These are phyloP conservation scores for Mnemiopsis leidyi DNA, from an alignment of 37 sponge, comb jelly and placozoan species.

Conservation along the genomic window DNA sequence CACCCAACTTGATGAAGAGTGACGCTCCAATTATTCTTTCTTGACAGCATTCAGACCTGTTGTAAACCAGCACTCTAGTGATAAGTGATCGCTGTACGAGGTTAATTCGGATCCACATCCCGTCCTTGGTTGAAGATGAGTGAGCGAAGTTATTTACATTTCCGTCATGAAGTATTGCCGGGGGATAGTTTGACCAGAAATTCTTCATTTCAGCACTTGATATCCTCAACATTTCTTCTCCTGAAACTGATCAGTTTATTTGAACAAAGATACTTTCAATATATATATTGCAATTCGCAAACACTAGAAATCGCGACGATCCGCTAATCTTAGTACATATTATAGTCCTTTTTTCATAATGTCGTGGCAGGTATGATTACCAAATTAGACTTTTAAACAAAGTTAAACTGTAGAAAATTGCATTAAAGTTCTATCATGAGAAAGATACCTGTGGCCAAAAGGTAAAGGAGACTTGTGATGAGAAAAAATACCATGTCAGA, in stretches of 20 bases:
- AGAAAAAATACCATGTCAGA: too few species aligned
- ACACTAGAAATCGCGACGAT: too few species aligned
- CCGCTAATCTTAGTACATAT: too few species aligned
- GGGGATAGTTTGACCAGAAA: background rate
- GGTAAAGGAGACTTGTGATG: too few species aligned
- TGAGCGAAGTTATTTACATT: background rate
- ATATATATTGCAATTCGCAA: too few species aligned
- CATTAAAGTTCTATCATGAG: too few species aligned
- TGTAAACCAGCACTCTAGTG: background rate
- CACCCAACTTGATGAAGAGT: background rate
- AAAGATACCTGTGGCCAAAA: too few species aligned
- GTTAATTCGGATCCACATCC: background rate
- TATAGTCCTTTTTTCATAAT: too few species aligned
- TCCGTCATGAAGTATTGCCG: background rate
- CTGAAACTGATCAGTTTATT: background rate
- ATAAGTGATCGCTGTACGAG: background rate
- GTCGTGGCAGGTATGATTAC: too few species aligned
- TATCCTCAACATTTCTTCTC: background rate
- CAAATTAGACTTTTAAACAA: too few species aligned
- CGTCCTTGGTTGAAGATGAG: background rate
- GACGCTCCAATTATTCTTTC: background rate
- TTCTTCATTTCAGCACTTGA: background rate
- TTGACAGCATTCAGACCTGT: background rate
- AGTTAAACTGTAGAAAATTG: too few species aligned
- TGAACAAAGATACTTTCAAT: too few species aligned